These are phyloP conservation scores for Drosophila formosana DNA, from an alignment of 2,888 invertebrate species.

Conservation along the genomic window DNA sequence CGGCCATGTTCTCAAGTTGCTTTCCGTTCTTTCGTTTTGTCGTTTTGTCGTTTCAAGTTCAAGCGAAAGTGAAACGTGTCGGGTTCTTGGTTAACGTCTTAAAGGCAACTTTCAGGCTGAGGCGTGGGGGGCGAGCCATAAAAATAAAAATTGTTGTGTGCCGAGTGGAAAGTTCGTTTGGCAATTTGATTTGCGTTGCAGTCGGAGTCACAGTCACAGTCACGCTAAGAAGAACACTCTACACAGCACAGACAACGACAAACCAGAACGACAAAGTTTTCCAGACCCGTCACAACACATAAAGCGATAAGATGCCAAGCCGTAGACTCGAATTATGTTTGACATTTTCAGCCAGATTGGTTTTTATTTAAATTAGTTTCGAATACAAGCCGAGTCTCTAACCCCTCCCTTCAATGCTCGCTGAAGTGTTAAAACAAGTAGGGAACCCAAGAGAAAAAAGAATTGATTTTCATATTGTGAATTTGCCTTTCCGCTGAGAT, in stretches of 20 bases:
- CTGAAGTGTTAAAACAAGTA: constrained; percentile 70
- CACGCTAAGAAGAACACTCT: constrained; percentile 36
- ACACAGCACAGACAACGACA: constrained; percentile 1
- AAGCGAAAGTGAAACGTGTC: constrained; percentile 68
- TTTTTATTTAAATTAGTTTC: constrained; percentile 80
- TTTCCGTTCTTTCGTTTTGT: constrained; percentile 16
- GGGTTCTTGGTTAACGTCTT: constrained; percentile 39
- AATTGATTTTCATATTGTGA: constrained; percentile 51
- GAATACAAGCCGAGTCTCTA: constrained; percentile 54
- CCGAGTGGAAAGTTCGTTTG: constrained; percentile 63
- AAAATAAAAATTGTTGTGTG: constrained; percentile 75
- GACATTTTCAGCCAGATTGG: constrained; percentile 74
- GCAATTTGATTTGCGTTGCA: constrained; percentile 65
- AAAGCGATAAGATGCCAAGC: constrained; percentile 60
- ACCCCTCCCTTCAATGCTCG: constrained; percentile 39
- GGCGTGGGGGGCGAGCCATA: constrained; percentile 37
- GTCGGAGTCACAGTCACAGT: constrained; percentile 38
- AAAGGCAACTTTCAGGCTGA: constrained; percentile 24
- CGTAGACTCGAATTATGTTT: constrained; percentile 65
- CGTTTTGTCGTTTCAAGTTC: constrained; percentile 63
- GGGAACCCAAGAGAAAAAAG: constrained; percentile 20
- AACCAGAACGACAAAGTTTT: constrained; percentile 50
- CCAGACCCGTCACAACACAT: constrained; percentile 63
- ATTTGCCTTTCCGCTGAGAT: constrained; percentile 39
- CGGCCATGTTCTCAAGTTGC: constrained; percentile 65